Evolutionary conservation across 2,113 vertebrate genomes (phyloP).

Genomic region (Lamprotornis superbus): DNA sequence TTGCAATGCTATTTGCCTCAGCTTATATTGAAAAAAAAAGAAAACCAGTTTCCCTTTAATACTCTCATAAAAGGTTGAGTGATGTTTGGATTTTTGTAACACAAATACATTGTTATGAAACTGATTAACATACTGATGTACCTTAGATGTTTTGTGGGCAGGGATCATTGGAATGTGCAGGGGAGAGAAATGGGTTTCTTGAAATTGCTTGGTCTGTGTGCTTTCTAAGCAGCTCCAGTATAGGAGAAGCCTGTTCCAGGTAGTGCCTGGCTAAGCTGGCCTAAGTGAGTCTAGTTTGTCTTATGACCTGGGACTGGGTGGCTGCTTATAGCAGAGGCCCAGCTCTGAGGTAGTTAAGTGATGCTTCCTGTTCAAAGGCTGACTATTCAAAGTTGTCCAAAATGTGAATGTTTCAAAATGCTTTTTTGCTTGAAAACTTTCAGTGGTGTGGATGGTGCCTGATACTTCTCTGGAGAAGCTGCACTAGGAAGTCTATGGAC

Average conservation of each 20-base stretch:
- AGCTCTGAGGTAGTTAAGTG: neutral
- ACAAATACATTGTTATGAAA: neutral
- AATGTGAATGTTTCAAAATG: neutral
- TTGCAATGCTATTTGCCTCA: neutral
- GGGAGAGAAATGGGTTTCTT: neutral
- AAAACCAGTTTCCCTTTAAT: neutral
- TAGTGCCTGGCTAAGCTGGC: neutral
- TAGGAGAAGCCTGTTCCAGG: neutral
- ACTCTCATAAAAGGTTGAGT: neutral
- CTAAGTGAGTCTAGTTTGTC: neutral
- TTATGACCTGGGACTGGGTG: neutral
- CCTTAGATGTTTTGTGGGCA: neutral
- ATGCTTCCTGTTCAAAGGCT: neutral
- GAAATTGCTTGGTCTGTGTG: neutral
- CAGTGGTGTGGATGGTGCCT: rapidly evolving
- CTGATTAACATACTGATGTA: neutral
- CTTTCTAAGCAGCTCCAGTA: neutral
- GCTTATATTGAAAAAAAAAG: neutral
- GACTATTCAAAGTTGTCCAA: neutral
- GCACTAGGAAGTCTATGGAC: neutral
- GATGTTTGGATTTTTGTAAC: neutral
- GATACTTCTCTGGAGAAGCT: neutral
- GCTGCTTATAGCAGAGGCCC: neutral
- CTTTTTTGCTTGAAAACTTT: neutral
- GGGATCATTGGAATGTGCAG: neutral